Base-by-base conservation (phyloP, 2,888 invertebrate genomes). In the Ditylenchus weischeri region DNA sequence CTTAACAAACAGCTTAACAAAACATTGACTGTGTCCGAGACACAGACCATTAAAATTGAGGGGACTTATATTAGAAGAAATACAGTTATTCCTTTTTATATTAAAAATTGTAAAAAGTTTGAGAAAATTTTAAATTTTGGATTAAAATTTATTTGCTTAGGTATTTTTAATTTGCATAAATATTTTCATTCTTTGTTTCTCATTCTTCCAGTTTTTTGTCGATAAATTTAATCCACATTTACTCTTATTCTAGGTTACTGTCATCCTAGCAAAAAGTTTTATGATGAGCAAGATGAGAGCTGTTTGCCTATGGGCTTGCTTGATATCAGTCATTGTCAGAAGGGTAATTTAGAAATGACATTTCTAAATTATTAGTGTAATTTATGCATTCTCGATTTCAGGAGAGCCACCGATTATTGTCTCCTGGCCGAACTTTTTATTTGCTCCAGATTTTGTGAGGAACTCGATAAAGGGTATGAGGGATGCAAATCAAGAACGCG, bases 381-480 rank as follows among this genome's bases (percentile, higher is more conserved):
- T 59, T 54, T 11, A 54, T 29, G 29, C 18, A 15, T 15, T 29
- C 57, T 43, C 15, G 8, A 13, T 10, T 54, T 54, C 51, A 78
- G 78, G 79, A 21, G 77, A 82, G 67, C 81, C 81, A 29, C 80
- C 81, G 11, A 72, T 82, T 35, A 75, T 80, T 57, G 71, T 79
- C 19, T 80, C 81, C 11, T 61, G 77, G 63, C 80, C 81, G 6
- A 80, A 82, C 69, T 81, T 81, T 64, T 64, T 79, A 19, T 77
- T 66, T 60, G 73, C 81, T 0, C 71, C 76, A 8, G 72, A 78
- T 10, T 78, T 77, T 21, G 77, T 78, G 38, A 64, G 65, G 19
- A 64, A 77, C 35, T 66, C 73, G 50, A 58, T 81, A 35, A 73
- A 73, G 13, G 81, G 74, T 19, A 36, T 74, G 10, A 47, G 38